Evolutionary conservation across 1,140 invertebrate genomes (phyloP), one percentile per base, ranked within the genome.

Genomic region (Neuroterus valhalla): DNA sequence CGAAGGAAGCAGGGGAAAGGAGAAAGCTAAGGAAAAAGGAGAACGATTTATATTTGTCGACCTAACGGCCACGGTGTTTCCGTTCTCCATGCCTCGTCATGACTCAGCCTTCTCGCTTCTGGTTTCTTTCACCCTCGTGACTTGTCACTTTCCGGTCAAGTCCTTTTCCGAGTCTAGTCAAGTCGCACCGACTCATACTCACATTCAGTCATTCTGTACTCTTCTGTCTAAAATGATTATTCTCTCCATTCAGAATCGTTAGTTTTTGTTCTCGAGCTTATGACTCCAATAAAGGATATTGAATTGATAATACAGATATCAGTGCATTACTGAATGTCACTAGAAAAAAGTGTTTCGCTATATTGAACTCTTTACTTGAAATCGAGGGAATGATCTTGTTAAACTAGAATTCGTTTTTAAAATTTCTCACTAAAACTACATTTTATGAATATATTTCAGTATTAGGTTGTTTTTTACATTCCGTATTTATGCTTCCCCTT

Each of bases 21-120:
- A 69, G 67, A 12, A 17, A 70, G 77, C 44, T 31, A 70, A 68
- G 44, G 69, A 66, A 74, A 68, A 71, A 74, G 69, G 48, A 71
- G 55, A 76, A 81, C 81, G 77, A 84, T 84, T 82, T 82, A 79
- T 82, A 82, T 81, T 82, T 78, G 77, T 81, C 75, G 50, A 74
- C 77, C 72, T 80, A 81, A 78, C 67, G 72, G 66, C 75, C 72
- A 70, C 73, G 76, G 71, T 74, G 43, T 78, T 81, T 75, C 72
- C 70, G 72, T 74, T 77, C 46, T 69, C 72, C 42, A 19, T 77
- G 66, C 68, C 73, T 77, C 75, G 75, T 43, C 68, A 42, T 44
- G 42, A 73, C 71, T 15, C 62, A 14, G 50, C 12, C 50, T 71
- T 26, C 55, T 11, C 71, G 21, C 69, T 48, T 15, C 48, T 44